phyloP scores from a whole-genome alignment of 2,888 invertebrate genomes.

The Stramonita haemastoma region DNA sequence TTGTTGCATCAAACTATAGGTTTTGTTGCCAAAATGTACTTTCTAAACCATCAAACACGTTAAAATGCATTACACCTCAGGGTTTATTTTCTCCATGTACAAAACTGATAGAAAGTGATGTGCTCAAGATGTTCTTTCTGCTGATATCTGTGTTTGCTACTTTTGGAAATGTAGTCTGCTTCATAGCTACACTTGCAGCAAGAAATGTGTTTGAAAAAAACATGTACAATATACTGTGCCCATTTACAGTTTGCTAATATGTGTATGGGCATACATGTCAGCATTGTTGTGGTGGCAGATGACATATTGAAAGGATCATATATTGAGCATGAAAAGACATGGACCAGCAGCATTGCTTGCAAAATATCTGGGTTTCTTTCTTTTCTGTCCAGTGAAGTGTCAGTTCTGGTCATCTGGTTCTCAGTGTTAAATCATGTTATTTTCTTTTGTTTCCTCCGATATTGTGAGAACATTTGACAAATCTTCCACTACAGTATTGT shows the following conservation, averaged over 20 bases:
- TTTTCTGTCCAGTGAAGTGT: constrained; percentile 1
- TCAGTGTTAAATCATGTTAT: background rate
- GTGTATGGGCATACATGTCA: background rate
- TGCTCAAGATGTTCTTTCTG: background rate
- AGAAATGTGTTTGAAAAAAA: background rate
- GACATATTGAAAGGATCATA: background rate
- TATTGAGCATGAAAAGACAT: background rate
- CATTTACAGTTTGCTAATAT: background rate
- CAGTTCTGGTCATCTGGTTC: background rate
- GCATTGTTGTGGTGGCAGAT: background rate
- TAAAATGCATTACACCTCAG: background rate
- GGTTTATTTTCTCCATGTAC: background rate
- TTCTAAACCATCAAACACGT: background rate
- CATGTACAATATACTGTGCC: background rate
- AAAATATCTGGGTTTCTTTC: background rate
- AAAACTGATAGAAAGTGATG: background rate
- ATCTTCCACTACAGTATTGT: background rate
- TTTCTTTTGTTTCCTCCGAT: background rate
- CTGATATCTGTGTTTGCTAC: background rate
- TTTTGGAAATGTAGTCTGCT: background rate
- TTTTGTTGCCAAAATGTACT: background rate
- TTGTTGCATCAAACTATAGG: background rate
- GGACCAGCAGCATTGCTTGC: background rate
- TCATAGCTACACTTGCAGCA: background rate
- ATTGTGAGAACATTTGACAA: background rate